phyloP scores from a whole-genome alignment of 2,113 vertebrate species.

The Pseudois nayaur region DNA sequence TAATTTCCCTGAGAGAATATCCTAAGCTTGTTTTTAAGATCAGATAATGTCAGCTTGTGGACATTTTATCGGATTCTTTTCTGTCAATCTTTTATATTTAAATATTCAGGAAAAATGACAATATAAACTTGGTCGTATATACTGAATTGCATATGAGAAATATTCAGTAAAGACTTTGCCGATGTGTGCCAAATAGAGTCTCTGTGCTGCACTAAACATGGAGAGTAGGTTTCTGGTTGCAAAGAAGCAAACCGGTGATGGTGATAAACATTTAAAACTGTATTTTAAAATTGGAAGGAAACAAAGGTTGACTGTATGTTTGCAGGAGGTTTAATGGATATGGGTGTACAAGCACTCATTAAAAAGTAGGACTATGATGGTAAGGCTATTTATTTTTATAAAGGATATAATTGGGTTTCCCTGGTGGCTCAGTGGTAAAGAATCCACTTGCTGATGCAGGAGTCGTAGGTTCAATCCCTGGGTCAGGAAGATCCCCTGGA shows the following conservation, averaged over 20 bases:
- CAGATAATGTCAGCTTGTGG: neutral
- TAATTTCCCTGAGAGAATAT: constrained; percentile 48
- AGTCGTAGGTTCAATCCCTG: neutral
- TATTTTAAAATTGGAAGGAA: neutral
- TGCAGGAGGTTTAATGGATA: neutral
- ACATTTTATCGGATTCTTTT: neutral
- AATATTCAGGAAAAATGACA: neutral
- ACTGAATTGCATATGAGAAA: neutral
- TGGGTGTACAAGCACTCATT: neutral
- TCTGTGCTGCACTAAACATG: neutral
- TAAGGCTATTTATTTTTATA: neutral
- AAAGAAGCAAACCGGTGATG: neutral
- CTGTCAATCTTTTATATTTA: neutral
- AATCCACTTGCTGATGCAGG: neutral
- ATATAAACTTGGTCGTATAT: neutral
- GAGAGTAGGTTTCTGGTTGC: neutral
- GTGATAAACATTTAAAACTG: neutral
- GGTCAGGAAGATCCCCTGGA: neutral
- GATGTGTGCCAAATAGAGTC: neutral
- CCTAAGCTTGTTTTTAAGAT: constrained; percentile 18
- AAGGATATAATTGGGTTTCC: neutral
- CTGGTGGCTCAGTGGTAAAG: neutral
- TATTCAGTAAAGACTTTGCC: neutral
- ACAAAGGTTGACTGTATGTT: neutral
- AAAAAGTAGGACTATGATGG: neutral